Evolutionary conservation across 1,140 invertebrate genomes (phyloP), one percentile per base, ranked within the genome.

Genomic region (Lutraria rhynchaena): DNA sequence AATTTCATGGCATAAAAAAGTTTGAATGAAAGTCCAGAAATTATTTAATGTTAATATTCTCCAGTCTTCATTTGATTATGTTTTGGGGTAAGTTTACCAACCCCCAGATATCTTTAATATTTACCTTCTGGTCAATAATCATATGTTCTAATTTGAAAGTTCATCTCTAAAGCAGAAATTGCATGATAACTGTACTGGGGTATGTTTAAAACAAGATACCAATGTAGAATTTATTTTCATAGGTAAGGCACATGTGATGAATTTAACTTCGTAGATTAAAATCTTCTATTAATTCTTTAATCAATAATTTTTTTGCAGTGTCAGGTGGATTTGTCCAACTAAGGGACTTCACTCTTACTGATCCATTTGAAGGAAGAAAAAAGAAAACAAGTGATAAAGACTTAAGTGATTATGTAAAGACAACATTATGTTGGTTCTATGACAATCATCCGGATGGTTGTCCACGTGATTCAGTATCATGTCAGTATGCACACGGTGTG

Each of bases 391-490:
- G 55, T 31, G 85, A 83, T 53, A 67, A 71, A 85, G 83, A 90
- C 70, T 83, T 92, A 88, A 92, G 92, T 89, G 92, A 87, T 85
- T 89, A 84, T 89, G 88, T 81, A 0, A 91, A 88, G 33, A 94
- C 94, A 51, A 96, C 95, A 89, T 90, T 93, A 5, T 99, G 98
- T 91, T 99, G 97, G 95, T 99, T 98, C 93, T 93, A 95, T 86
- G 88, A 92, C 7, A 94, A 98, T 93, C 98, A 99, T 94, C 97
- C 97, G 3, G 93, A 97, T 91, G 96, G 97, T 0, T 99, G 98
- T 93, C 96, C 96, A 0, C 90, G 96, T 46, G 82, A 87, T 11
- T 93, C 93, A 51, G 91, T 93, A 27, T 90, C 93, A 33, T 98
- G 97, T 93, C 94, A 93, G 87, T 98, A 95, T 93, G 93, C 94